These are phyloP conservation scores for Pelagia noctiluca DNA, from an alignment of 30 jellyfish, hydroid and myxozoan species.

Conservation along the genomic window DNA sequence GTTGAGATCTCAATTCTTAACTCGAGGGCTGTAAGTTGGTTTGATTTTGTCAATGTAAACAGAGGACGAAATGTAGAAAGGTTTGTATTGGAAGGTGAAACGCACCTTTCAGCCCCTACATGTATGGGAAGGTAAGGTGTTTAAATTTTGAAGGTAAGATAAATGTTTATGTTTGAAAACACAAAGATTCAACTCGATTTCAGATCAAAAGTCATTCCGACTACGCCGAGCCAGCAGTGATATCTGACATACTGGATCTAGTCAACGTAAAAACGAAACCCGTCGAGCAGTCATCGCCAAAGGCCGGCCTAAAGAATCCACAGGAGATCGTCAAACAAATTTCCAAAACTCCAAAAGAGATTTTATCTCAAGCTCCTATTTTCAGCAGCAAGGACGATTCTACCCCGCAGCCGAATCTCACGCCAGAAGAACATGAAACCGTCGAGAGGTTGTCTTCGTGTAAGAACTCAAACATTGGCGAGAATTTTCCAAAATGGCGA, in stretches of 20 bases:
- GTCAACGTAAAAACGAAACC: slow-evolving; percentile 54
- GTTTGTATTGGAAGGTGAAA: too few species aligned
- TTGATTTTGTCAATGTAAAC: too few species aligned
- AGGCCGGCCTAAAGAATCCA: slow-evolving; percentile 24
- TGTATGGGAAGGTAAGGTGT: too few species aligned
- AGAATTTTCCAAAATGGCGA: too few species aligned
- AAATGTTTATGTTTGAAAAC: too few species aligned
- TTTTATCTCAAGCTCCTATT: slow-evolving; percentile 24
- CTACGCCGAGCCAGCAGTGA: slow-evolving; percentile 63
- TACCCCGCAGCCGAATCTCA: slow-evolving; percentile 36
- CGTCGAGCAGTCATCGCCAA: slow-evolving; percentile 14
- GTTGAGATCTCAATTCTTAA: too few species aligned
- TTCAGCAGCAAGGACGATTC: slow-evolving; percentile 18
- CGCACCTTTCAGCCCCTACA: too few species aligned
- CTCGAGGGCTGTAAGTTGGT: too few species aligned
- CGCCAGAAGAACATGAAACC: slow-evolving; percentile 65
- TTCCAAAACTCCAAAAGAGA: slow-evolving; percentile 39
- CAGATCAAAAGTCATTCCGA: slow-evolving; percentile 74
- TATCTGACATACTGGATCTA: slow-evolving; percentile 33
- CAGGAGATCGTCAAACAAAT: slow-evolving; percentile 51
- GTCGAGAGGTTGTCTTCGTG: slow-evolving; percentile 52
- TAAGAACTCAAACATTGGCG: slow-evolving; percentile 18
- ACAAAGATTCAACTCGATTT: too few species aligned
- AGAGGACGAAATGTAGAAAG: too few species aligned
- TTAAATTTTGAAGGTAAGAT: too few species aligned